phyloP scores from a whole-genome alignment of 2,888 invertebrate species.

The Synanthedon vespiformis region DNA sequence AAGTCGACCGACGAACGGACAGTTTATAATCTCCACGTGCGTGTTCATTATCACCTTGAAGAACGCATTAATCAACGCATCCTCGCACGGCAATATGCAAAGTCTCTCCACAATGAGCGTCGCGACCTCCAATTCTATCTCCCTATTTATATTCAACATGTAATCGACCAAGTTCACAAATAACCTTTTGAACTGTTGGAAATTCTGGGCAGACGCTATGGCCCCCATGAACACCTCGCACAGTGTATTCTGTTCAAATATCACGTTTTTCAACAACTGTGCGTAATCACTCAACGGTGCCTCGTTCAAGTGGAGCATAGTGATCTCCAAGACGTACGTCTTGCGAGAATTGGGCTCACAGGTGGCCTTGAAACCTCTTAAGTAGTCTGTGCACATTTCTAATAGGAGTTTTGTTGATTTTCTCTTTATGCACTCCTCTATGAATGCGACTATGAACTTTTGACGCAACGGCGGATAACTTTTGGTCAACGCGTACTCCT shows the following conservation, averaged over 20 bases:
- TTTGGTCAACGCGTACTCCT: constrained; percentile 32
- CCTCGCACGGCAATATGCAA: constrained; percentile 39
- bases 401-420: constrained; percentile 28
- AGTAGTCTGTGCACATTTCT: constrained; percentile 37
- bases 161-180: constrained; percentile 38
- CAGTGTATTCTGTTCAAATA: constrained; percentile 8
- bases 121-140: constrained; percentile 24
- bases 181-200: constrained; percentile 41
- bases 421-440: constrained; percentile 29
- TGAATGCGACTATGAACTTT: constrained; percentile 25
- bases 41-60: constrained; percentile 33
- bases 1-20: constrained; percentile 25
- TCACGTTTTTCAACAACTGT: constrained; percentile 21
- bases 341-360: constrained; percentile 1
- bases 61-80: constrained; percentile 22
- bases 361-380: too few relatives aligned
- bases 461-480: constrained; percentile 16
- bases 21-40: constrained; percentile 23
- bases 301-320: constrained; percentile 33
- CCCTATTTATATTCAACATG: constrained; percentile 20
- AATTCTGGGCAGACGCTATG: constrained; percentile 46
- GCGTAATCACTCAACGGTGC: constrained; percentile 22
- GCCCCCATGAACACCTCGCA: constrained; percentile 37
- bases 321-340: constrained; percentile 21
- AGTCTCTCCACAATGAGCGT: constrained; percentile 39